Conservation (phyloP, 2,113 vertebrate species). For the Falcunculus frontatus region DNA sequence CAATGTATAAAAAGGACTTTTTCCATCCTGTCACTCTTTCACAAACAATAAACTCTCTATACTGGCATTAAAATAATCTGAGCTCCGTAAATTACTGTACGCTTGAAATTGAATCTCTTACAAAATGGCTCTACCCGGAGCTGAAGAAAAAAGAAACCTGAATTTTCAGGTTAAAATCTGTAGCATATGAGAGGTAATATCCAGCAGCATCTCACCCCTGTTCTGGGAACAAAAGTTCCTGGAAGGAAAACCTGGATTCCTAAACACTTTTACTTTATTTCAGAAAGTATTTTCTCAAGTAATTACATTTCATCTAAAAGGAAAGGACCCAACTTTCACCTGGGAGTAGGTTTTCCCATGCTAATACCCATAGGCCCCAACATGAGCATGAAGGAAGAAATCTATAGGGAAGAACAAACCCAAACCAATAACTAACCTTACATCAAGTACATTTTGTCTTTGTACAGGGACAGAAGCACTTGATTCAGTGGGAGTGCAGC, state of each 20-base stretch:
- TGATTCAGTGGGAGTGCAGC: conserved; percentile 19
- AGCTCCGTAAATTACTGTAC: not conserved
- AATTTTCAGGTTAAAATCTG: not conserved
- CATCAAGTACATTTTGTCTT: not conserved
- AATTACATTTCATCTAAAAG: not conserved
- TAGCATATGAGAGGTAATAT: not conserved
- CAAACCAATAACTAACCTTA: not conserved
- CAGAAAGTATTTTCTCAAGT: not conserved
- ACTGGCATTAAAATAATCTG: not conserved
- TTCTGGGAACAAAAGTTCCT: not conserved
- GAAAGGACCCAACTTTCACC: not conserved
- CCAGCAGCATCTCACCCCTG: not conserved
- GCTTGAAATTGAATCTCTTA: not conserved
- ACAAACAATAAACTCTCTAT: not conserved
- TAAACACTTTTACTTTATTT: not conserved
- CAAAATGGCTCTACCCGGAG: not conserved
- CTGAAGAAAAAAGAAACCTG: not conserved
- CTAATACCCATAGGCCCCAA: not conserved
- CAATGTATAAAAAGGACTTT: not conserved
- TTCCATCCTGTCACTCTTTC: not conserved
- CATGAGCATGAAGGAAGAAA: not conserved
- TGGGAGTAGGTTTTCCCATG: not conserved
- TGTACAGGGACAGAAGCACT: not conserved
- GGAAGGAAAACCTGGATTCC: not conserved
- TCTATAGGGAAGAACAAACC: not conserved